Evolutionary conservation across 53 echinoderm and acorn worm genomes (phyloP).

Genomic region (Paracentrotus lividus): DNA sequence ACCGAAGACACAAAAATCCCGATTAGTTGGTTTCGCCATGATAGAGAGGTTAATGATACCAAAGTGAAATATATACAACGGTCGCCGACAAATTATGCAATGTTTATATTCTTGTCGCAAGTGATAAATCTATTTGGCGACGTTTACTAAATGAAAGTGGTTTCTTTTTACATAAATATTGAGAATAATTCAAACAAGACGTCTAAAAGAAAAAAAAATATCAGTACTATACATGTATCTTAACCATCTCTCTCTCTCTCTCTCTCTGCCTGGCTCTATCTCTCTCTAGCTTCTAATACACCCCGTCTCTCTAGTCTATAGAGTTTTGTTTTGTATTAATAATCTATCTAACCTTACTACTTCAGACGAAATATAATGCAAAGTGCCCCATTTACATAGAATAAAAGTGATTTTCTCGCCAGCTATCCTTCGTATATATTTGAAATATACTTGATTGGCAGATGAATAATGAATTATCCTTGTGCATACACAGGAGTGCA

Average conservation of each 20-base stretch:
- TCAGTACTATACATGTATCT: no score
- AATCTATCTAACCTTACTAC: no score
- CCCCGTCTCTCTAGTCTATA: not conserved
- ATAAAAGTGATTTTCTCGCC: no score
- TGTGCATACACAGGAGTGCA: not conserved
- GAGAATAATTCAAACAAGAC: not conserved
- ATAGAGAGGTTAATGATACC: not conserved
- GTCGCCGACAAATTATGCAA: not conserved
- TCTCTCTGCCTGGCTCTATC: not conserved
- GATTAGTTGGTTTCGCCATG: not conserved
- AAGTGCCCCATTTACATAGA: no score
- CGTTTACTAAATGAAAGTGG: constrained; percentile 17
- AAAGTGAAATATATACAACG: not conserved
- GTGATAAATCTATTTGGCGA: not conserved
- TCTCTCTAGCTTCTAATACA: not conserved
- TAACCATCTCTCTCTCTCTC: not conserved
- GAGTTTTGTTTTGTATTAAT: no score
- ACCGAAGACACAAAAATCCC: no score
- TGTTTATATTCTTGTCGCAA: not conserved
- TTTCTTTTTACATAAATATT: constrained; percentile 32
- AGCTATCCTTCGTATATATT: no score
- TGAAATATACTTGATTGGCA: no score
- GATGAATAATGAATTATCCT: not conserved
- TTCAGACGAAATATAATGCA: no score
- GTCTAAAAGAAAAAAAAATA: not conserved